These are phyloP conservation scores for Macrobrachium rosenbergii DNA, from an alignment of 1,140 invertebrate species.

Conservation along the genomic window DNA sequence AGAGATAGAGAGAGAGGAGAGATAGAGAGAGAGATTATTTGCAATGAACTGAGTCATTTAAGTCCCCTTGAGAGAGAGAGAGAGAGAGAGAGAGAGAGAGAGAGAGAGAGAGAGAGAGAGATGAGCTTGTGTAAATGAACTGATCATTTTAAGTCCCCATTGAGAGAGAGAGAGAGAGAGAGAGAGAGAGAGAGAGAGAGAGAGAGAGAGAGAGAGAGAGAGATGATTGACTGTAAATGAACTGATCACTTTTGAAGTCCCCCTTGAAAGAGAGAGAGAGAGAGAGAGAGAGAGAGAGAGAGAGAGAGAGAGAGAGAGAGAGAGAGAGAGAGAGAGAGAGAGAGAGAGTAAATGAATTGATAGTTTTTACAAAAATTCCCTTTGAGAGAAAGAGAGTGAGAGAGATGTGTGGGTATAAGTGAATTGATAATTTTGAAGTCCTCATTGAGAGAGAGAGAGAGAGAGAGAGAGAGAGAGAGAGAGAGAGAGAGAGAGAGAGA, in stretches of 20 bases:
- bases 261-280: background rate
- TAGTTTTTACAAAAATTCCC: no score
- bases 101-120: background rate
- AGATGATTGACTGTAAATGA: no score
- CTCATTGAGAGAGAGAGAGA: background rate
- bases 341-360: background rate
- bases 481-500: slow-evolving; percentile 8
- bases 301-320: background rate
- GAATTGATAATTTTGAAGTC: background rate
- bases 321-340: background rate
- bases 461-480: slow-evolving; percentile 34
- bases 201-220: no score
- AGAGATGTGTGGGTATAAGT: background rate
- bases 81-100: background rate
- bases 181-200: background rate
- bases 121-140: background rate
- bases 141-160: background rate
- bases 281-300: background rate
- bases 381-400: background rate
- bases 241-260: no score
- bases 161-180: background rate
- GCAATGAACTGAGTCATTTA: no score
- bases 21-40: no score
- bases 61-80: no score
- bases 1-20: no score